Percentiles rank a stretch among this genome's conserved stretches.
Evolutionary conservation across 2,888 invertebrate genomes (phyloP).

Genomic region (Plagiodera versicolora): DNA sequence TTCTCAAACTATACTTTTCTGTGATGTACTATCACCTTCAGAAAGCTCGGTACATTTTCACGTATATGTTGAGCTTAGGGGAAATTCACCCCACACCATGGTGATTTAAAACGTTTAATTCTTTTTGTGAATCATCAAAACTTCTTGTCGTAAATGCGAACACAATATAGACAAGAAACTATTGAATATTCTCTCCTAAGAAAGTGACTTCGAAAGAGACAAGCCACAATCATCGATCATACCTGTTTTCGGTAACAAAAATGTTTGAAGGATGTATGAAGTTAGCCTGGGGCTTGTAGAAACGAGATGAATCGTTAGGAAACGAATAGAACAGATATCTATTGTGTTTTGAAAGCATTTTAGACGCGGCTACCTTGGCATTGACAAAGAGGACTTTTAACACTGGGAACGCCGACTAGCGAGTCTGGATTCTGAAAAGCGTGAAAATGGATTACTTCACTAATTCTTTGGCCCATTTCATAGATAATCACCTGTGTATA

Average conservation of each 20-base stretch:
- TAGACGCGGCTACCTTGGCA: conserved; percentile 4
- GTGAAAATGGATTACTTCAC: conserved; percentile 14
- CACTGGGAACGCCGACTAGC: conserved; percentile 7
- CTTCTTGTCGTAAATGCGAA: too few species aligned
- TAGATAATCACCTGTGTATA: conserved; percentile 4
- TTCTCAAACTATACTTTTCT: too few species aligned
- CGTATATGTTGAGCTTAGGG: too few species aligned
- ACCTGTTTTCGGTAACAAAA: background rate
- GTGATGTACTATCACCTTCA: too few species aligned
- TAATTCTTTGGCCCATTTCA: conserved; percentile 12
- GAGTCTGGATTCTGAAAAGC: background rate
- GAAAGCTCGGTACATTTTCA: too few species aligned
- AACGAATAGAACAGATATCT: background rate
- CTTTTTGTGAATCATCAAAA: too few species aligned
- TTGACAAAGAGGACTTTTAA: conserved; percentile 6
- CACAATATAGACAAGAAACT: too few species aligned
- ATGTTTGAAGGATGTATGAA: background rate
- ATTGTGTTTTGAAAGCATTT: conserved; percentile 4
- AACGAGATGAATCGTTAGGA: background rate
- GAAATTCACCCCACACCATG: too few species aligned
- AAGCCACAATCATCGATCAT: background rate
- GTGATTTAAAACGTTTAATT: too few species aligned
- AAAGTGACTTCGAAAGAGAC: background rate
- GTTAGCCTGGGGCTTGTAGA: background rate
- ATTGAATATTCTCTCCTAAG: too few species aligned